Base-by-base conservation (phyloP, 2,113 vertebrate species). In the Proteles cristata region DNA sequence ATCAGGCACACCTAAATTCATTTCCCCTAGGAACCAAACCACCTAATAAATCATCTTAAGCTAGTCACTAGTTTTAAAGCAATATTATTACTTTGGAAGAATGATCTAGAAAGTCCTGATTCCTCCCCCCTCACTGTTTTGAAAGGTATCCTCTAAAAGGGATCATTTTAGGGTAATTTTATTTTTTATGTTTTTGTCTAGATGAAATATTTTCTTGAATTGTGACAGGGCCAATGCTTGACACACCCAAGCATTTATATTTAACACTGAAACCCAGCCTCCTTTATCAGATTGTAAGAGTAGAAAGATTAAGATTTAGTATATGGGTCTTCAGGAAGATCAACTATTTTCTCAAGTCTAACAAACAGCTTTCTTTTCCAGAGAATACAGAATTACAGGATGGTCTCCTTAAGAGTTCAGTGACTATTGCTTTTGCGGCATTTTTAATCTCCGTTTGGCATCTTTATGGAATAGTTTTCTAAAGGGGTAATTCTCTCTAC, bases 401-500 rank as follows among this genome's bases (percentile, higher is more conserved):
- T 11, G n/a, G 94, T 73, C 97, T 96, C 90, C 81, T 96, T 84
- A 80, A 81, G 85, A 96, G 93, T 66, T 95, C 80, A 90, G 61
- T 93, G 92, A 90, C 73, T 19, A 65, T 95, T 97, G 97, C 7
- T 4, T 8, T n/a, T 48, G 65, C 79, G 61, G 17, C 9, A 19
- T 53, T 63, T 97, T 97, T 93, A 83, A 79, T 98, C 98, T 98
- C 63, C 73, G 31, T 93, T 96, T 96, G 95, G 91, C 71, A 89
- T 98, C 98, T 96, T 94, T 84, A 96, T 98, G 96, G 53, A 91
- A 82, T 86, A 96, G 61, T 97, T 98, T 98, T 94, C 94, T 92
- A 88, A 97, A 86, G 90, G 66, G 50, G 69, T 92, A 89, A 65
- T 97, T 96, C 86, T 96, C 86, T 95, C 39, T 86, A 58, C 90